Percentiles rank a stretch among this genome's conserved stretches.
Evolutionary conservation across 2,888 invertebrate genomes (phyloP).

Genomic region (Pristionchus mayeri): DNA sequence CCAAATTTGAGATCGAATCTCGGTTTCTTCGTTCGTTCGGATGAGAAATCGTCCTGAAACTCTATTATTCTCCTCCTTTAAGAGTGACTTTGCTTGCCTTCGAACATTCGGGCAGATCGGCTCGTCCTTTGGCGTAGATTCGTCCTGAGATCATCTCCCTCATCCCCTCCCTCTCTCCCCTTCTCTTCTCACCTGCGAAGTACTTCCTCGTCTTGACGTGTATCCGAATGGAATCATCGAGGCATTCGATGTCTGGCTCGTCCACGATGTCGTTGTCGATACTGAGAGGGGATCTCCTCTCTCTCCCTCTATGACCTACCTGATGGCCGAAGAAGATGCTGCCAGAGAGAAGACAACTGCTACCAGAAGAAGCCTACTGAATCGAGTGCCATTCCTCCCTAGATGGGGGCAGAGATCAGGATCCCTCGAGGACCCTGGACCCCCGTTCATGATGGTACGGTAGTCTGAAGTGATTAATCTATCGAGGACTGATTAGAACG

Average conservation of each 20-base stretch:
- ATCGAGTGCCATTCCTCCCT: not conserved
- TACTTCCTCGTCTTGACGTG: constrained; percentile 74
- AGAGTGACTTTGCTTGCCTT: constrained; percentile 46
- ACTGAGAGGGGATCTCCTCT: constrained; percentile 25
- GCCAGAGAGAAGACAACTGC: not conserved
- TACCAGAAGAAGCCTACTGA: not conserved
- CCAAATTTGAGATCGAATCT: constrained; percentile 74
- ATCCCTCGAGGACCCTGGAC: constrained; percentile 39
- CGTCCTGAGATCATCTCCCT: constrained; percentile 65
- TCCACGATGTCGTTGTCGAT: constrained; percentile 76
- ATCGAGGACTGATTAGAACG: not conserved
- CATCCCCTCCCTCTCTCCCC: no score
- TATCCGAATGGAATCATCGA: constrained; percentile 75
- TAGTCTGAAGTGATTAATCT: not conserved
- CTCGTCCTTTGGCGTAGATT: constrained; percentile 76
- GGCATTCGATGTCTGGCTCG: constrained; percentile 76
- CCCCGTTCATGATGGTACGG: constrained; percentile 9
- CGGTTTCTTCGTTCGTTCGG: constrained; percentile 73
- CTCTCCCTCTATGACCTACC: no score
- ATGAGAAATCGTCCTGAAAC: constrained; percentile 68
- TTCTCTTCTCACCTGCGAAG: constrained; percentile 65
- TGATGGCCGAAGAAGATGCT: not conserved
- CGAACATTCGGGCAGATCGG: constrained; percentile 68
- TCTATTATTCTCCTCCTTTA: not conserved
- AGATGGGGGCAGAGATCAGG: not conserved